phyloP scores from a whole-genome alignment of 2,888 invertebrate species.

The Hoplodrina ambigua region DNA sequence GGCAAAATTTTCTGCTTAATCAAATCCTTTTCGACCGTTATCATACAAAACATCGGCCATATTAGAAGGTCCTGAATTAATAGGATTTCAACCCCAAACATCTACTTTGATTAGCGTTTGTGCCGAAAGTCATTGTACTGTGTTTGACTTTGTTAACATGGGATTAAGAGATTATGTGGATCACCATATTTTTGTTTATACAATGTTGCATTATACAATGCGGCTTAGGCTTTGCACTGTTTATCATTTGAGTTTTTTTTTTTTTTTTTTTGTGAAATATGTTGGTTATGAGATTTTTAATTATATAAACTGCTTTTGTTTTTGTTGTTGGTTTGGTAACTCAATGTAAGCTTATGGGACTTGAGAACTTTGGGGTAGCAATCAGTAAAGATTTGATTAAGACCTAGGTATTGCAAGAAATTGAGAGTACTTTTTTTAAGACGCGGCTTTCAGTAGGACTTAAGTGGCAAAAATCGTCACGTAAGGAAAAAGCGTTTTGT shows the following conservation, averaged over 20 bases:
- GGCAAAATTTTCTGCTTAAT: constrained; percentile 55
- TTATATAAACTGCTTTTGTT: neutral
- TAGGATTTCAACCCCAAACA: constrained; percentile 59
- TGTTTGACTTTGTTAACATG: constrained; percentile 57
- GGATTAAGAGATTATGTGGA: constrained; percentile 53
- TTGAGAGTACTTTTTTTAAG: too few relatives aligned
- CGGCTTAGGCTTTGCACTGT: constrained; percentile 33
- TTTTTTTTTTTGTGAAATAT: neutral
- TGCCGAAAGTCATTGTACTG: constrained; percentile 46
- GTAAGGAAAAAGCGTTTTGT: too few relatives aligned
- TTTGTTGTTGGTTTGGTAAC: neutral
- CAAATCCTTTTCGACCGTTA: constrained; percentile 57
- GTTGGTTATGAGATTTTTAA: neutral
- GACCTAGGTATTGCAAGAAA: too few relatives aligned
- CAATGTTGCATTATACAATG: constrained; percentile 50
- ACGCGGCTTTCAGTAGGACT: too few relatives aligned
- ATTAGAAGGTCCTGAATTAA: constrained; percentile 56
- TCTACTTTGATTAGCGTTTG: constrained; percentile 53
- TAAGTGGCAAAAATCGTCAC: too few relatives aligned
- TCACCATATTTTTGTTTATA: constrained; percentile 59
- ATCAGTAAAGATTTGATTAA: too few relatives aligned
- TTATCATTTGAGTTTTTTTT: constrained; percentile 24
- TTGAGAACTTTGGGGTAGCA: too few relatives aligned
- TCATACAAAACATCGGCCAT: constrained; percentile 53
- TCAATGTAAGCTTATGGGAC: too few relatives aligned